Conservation (phyloP, 1,140 invertebrate genomes). For the Magallana angulata region DNA sequence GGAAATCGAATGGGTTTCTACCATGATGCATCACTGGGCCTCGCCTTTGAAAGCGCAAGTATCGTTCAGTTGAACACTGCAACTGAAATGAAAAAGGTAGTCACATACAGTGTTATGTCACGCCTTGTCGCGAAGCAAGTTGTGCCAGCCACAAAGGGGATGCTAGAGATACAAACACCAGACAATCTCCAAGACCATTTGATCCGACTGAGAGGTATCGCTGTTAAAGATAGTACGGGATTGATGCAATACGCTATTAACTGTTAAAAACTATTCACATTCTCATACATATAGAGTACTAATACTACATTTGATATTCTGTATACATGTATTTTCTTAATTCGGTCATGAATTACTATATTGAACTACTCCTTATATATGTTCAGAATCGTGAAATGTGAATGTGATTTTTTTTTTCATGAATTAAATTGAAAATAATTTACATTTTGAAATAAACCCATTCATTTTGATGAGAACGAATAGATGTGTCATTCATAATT, state of each 20-base stretch:
- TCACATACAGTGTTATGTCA: not conserved
- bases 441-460: not conserved
- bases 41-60: not conserved
- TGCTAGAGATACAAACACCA: not conserved
- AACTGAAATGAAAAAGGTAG: not conserved
- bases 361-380: no score
- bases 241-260: slow-evolving; percentile 10
- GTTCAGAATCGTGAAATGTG: not conserved
- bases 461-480: not conserved
- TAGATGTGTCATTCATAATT: slow-evolving; percentile 2
- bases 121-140: not conserved
- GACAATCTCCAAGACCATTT: not conserved
- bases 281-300: not conserved
- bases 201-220: not conserved
- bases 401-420: not conserved
- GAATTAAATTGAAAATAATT: not conserved
- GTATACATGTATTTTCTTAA: not conserved
- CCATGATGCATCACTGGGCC: not conserved
- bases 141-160: not conserved
- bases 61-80: not conserved
- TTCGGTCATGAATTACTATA: not conserved
- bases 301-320: not conserved
- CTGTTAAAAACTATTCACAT: slow-evolving; percentile 4
- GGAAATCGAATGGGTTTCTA: slow-evolving; percentile 11
- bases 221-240: not conserved